Conservation (phyloP, 2,113 vertebrate genomes). For the Callipepla squamata region DNA sequence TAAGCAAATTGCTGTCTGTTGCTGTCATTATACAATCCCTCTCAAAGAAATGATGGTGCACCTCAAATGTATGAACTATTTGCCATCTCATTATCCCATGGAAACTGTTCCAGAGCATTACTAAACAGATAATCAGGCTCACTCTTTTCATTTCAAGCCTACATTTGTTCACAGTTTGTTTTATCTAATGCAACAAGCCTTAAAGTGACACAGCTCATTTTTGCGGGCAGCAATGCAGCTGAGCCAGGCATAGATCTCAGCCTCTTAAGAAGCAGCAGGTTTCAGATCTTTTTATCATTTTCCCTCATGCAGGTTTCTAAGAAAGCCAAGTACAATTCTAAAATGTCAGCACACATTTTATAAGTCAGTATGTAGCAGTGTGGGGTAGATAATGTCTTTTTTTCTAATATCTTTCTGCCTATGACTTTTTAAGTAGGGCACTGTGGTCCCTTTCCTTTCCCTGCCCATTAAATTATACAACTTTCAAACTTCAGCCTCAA, state of each 20-base stretch:
- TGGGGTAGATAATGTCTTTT: background rate
- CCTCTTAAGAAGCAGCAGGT: background rate
- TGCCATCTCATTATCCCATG: background rate
- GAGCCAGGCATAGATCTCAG: background rate
- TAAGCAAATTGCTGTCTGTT: background rate
- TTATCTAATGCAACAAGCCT: background rate
- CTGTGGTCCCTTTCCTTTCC: background rate
- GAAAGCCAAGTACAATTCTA: background rate
- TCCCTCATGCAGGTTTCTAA: background rate
- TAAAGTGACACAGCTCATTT: background rate
- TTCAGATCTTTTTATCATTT: background rate
- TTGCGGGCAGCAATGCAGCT: background rate
- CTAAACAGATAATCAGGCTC: background rate
- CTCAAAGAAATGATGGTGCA: background rate
- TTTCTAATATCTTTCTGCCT: background rate
- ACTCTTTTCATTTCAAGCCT: background rate
- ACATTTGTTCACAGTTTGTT: background rate
- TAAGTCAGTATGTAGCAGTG: background rate
- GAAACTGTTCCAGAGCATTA: background rate
- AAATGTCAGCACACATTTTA: background rate
- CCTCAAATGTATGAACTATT: background rate
- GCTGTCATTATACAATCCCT: background rate
- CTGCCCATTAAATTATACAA: background rate
- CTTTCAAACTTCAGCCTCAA: background rate
- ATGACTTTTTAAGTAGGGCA: background rate